Conservation (phyloP, 2,113 vertebrate species). For the Nansenia antarctica region DNA sequence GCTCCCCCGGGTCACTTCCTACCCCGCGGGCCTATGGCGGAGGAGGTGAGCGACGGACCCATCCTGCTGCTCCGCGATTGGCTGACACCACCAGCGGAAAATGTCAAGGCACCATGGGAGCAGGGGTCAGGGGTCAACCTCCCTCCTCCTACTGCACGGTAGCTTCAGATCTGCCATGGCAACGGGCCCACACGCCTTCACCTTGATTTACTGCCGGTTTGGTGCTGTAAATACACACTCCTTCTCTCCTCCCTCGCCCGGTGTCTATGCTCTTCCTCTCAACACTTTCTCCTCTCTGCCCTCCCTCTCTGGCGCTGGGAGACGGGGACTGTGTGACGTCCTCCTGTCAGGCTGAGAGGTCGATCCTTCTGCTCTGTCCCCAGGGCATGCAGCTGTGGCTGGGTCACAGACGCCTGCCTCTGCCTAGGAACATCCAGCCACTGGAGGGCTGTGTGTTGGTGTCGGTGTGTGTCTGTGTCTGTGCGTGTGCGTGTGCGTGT, state of each 20-base stretch:
- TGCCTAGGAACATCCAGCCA: slow-evolving; percentile 4
- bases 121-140: not conserved
- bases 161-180: slow-evolving; percentile 14
- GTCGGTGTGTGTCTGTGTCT: no score
- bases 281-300: not conserved
- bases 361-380: slow-evolving; percentile 62
- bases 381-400: slow-evolving; percentile 64
- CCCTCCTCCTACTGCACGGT: slow-evolving; percentile 3
- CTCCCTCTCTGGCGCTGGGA: not conserved
- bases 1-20: not conserved
- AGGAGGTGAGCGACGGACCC: not conserved
- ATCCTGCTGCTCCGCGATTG: not conserved
- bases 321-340: slow-evolving; percentile 36
- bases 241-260: not conserved
- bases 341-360: slow-evolving; percentile 38
- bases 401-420: slow-evolving; percentile 47
- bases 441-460: not conserved
- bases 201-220: slow-evolving; percentile 22
- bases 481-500: no score
- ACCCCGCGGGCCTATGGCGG: not conserved
- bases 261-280: not conserved
- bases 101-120: not conserved
- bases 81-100: not conserved
- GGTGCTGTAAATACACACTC: slow-evolving; percentile 29
- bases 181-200: slow-evolving; percentile 14